Conservation (phyloP, 2,113 vertebrate genomes). For the Aplodontia rufa region DNA sequence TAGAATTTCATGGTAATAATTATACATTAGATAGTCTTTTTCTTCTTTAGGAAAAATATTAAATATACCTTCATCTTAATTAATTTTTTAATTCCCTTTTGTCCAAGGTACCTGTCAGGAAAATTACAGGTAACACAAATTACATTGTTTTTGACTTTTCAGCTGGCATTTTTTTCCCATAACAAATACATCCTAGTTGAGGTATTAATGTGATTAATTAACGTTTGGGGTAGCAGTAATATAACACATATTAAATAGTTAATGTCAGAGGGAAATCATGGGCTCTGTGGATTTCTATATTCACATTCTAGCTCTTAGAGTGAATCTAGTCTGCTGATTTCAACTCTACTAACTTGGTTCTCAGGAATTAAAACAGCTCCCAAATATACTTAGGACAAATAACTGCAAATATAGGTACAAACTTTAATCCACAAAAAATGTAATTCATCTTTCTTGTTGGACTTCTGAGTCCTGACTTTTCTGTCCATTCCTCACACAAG, state of each 20-base stretch:
- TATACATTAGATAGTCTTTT: not conserved
- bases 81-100: not conserved
- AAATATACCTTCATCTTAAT: not conserved
- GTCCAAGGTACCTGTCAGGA: not conserved
- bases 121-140: not conserved
- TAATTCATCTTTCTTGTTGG: not conserved
- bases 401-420: not conserved
- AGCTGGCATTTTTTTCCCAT: not conserved
- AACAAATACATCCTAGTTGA: not conserved
- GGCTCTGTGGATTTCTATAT: not conserved
- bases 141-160: not conserved
- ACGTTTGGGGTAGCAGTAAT: not conserved
- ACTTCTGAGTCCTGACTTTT: not conserved
- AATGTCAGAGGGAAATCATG: not conserved
- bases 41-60: not conserved
- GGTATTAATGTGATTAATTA: not conserved
- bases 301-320: not conserved
- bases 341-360: not conserved
- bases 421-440: not conserved
- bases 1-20: not conserved
- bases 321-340: not conserved
- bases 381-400: not conserved
- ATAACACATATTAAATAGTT: not conserved
- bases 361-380: not conserved
- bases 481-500: not conserved